Conservation (phyloP, 1,140 invertebrate species). For the Bradynema listronoti region DNA sequence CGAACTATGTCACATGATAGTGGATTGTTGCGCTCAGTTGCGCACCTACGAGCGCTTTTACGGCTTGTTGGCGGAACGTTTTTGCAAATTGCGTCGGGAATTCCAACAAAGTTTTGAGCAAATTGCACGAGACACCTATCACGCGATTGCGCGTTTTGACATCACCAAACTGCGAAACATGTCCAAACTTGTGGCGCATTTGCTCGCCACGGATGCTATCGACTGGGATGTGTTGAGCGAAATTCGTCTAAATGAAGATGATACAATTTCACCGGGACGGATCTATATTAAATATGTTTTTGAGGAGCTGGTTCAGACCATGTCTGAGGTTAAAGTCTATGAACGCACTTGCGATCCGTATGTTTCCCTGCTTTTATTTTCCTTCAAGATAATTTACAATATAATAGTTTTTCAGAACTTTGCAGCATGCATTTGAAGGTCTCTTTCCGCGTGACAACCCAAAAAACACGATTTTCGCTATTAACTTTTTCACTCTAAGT, state of each 20-base stretch:
- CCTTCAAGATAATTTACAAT: background rate
- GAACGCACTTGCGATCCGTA: slow-evolving; percentile 76
- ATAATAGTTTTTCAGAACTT: slow-evolving; percentile 65
- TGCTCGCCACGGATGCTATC: slow-evolving; percentile 91
- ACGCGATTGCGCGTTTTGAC: slow-evolving; percentile 80
- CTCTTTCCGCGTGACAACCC: slow-evolving; percentile 91
- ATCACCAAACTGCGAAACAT: slow-evolving; percentile 95
- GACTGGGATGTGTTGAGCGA: slow-evolving; percentile 74
- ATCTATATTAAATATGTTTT: slow-evolving; percentile 97
- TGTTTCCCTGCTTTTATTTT: slow-evolving; percentile 38
- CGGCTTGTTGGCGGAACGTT: slow-evolving; percentile 76
- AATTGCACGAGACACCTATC: slow-evolving; percentile 90
- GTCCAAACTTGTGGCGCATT: slow-evolving; percentile 92
- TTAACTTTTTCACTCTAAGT: slow-evolving; percentile 98
- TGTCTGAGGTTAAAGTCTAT: slow-evolving; percentile 86
- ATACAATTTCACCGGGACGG: slow-evolving; percentile 89
- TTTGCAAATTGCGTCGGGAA: slow-evolving; percentile 8
- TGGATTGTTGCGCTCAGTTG: slow-evolving; percentile 97
- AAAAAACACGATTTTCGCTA: slow-evolving; percentile 90
- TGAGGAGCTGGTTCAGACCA: slow-evolving; percentile 87
- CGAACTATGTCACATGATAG: slow-evolving; percentile 95
- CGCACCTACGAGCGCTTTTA: slow-evolving; percentile 98
- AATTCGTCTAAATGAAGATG: slow-evolving; percentile 89
- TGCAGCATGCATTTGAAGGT: slow-evolving; percentile 79
- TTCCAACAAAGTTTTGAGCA: slow-evolving; percentile 78